phyloP scores from a whole-genome alignment of 2,797 vertebrate species.

The Sebastolobus alascanus region DNA sequence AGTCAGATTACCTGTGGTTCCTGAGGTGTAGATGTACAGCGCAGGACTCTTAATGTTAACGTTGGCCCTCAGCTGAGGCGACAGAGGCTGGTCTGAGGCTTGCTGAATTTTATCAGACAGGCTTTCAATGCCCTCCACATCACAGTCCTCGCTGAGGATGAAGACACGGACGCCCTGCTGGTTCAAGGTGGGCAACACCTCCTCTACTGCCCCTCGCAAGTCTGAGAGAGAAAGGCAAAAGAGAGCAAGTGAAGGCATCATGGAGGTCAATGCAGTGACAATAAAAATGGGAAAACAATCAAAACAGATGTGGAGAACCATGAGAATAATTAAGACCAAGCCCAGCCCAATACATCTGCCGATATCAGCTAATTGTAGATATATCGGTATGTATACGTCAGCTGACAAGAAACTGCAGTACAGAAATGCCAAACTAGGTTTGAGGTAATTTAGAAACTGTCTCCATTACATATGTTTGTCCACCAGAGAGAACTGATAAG shows the following conservation, averaged over 20 bases:
- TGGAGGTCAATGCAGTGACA: background rate
- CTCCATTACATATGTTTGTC: background rate
- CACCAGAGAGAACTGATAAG: background rate
- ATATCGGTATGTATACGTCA: too few species aligned
- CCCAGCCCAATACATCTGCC: too few species aligned
- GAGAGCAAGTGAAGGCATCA: background rate
- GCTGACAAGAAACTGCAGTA: background rate
- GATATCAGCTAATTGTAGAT: too few species aligned
- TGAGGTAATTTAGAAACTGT: background rate
- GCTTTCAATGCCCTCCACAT: constrained; percentile 81
- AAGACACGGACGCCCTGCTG: constrained; percentile 83
- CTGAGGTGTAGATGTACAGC: constrained; percentile 93
- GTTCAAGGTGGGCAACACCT: constrained; percentile 86
- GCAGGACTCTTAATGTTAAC: constrained; percentile 81
- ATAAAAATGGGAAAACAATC: background rate
- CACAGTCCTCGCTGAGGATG: constrained; percentile 79
- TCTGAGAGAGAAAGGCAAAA: constrained; percentile 70
- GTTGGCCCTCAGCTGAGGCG: constrained; percentile 84
- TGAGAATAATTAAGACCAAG: background rate
- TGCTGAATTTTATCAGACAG: constrained; percentile 86
- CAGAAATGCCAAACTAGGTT: background rate
- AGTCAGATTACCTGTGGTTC: constrained; percentile 89
- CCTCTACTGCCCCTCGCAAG: constrained; percentile 83
- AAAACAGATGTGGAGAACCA: background rate
- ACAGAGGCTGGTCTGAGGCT: constrained; percentile 83